Percentiles rank a stretch among this genome's conserved stretches.
Conservation (phyloP, 2,113 vertebrate genomes). For the Bos javanicus region DNA sequence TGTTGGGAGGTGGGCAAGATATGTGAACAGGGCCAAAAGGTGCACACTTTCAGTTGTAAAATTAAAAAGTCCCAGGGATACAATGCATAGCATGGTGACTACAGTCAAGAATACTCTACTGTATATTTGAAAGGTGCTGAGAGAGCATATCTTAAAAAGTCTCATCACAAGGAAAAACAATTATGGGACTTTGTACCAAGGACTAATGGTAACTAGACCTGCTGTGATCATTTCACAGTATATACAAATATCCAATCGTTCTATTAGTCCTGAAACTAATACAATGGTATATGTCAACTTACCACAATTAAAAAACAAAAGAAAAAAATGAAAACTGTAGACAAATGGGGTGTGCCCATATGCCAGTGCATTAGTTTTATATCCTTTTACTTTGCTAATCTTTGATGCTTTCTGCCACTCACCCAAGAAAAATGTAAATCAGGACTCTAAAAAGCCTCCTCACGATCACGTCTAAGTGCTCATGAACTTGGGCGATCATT, state of each 20-base stretch:
- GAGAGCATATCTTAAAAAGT: background rate
- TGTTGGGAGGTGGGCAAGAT: background rate
- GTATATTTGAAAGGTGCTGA: background rate
- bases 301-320: background rate
- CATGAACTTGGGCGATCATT: background rate
- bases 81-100: no score
- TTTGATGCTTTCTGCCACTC: background rate
- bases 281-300: background rate
- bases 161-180: background rate
- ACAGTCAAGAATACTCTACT: background rate
- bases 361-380: background rate
- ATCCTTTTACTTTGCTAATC: background rate
- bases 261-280: background rate
- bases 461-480: background rate
- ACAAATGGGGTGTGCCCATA: background rate
- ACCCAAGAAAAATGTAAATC: no score
- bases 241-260: background rate
- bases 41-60: background rate
- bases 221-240: background rate
- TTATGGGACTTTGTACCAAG: background rate
- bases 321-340: background rate
- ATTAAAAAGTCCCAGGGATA: background rate
- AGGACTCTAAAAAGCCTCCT: background rate
- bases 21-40: background rate
- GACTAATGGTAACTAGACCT: background rate